A percentile compares a stretch with the other conserved stretches of the same genome.
Evolutionary conservation across 35 echinoderm and acorn worm genomes (phyloP).

Genomic region (Acanthaster planci): DNA sequence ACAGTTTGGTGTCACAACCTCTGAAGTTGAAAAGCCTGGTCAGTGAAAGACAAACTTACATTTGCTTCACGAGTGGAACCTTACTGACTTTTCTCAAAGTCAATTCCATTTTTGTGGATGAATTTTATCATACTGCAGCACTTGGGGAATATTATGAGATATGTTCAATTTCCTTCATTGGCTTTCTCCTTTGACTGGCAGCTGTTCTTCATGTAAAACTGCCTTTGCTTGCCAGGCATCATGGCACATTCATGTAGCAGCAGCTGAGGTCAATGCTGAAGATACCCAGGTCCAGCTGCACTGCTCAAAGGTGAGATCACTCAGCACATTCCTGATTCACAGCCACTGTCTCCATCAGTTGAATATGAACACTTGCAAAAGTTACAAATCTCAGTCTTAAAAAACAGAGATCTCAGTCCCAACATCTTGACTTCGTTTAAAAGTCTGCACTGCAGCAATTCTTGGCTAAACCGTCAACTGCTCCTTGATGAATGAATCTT

Average conservation of each 20-base stretch:
- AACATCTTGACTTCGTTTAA: not conserved
- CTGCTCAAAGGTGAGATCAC: not conserved
- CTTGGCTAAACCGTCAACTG: not conserved
- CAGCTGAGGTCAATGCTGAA: not conserved
- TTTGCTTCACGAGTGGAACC: not conserved
- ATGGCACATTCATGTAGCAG: not conserved
- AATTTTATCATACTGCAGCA: not conserved
- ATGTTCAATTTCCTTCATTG: not conserved
- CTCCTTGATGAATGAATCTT: not conserved
- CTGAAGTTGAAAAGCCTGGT: not conserved
- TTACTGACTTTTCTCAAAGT: not conserved
- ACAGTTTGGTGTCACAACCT: not conserved
- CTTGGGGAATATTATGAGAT: not conserved
- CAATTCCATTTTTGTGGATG: too few species aligned
- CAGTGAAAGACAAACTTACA: not conserved
- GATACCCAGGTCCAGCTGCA: not conserved
- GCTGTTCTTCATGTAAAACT: not conserved
- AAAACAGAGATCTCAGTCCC: not conserved
- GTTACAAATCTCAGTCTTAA: not conserved
- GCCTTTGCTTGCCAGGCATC: not conserved
- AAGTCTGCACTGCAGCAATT: not conserved
- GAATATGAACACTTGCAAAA: not conserved
- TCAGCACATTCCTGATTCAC: conserved; percentile 15
- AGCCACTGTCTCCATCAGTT: not conserved
- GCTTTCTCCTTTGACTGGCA: not conserved